phyloP scores from a whole-genome alignment of 1,140 invertebrate genomes.

The Spodoptera litura region DNA sequence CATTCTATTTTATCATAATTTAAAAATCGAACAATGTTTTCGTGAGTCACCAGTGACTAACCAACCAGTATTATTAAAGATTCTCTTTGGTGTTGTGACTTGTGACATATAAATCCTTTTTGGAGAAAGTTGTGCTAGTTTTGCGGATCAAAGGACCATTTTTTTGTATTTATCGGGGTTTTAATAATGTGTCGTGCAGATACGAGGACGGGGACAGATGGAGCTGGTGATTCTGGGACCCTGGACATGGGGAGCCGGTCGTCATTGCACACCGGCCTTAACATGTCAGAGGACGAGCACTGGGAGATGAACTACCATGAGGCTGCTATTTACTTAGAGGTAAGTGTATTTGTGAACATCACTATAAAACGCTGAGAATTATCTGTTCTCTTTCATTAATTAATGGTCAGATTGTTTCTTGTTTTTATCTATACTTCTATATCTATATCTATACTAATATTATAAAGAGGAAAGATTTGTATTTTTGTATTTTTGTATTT shows the following conservation, averaged over 20 bases:
- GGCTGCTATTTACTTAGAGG: conserved; percentile 94
- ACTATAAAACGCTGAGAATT: no score
- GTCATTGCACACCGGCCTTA: conserved; percentile 81
- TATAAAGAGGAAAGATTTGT: no score
- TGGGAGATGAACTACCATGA: conserved; percentile 97
- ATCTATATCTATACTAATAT: no score
- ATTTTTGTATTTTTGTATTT: no score
- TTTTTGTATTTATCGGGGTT: background rate
- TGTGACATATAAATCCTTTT: conserved; percentile 12
- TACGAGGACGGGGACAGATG: conserved; percentile 70
- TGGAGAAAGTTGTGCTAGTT: background rate
- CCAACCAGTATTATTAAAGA: no score
- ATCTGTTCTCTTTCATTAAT: no score
- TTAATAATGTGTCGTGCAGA: conserved; percentile 58
- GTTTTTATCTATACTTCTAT: no score
- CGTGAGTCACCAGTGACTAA: conserved; percentile 4
- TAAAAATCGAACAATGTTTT: background rate
- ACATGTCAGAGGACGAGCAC: conserved; percentile 86
- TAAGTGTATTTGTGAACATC: conserved; percentile 62
- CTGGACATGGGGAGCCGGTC: conserved; percentile 84
- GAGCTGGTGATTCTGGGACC: conserved; percentile 72
- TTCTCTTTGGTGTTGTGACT: background rate
- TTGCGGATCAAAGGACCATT: conserved; percentile 14
- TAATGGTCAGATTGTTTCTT: no score
- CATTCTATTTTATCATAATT: background rate